Percentiles rank a stretch among this genome's conserved stretches.
Conservation (phyloP, 2,797 vertebrate genomes). For the Microctenopoma lineatum region DNA sequence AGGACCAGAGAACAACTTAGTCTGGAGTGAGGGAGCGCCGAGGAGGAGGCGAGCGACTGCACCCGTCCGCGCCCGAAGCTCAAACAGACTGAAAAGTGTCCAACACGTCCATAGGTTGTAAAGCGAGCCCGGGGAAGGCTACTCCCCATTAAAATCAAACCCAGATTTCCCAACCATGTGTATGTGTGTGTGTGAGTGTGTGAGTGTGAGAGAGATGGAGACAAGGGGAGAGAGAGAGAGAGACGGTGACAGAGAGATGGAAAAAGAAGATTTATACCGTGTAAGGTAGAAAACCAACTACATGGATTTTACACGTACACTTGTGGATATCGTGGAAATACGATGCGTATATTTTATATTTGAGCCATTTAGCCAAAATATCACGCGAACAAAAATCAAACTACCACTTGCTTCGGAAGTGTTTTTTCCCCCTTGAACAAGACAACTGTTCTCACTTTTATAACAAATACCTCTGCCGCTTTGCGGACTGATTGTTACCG, state of each 20-base stretch:
- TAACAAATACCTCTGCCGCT: slow-evolving; percentile 62
- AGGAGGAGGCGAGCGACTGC: slow-evolving; percentile 51
- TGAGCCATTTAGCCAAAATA: slow-evolving; percentile 25
- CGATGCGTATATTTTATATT: slow-evolving; percentile 43
- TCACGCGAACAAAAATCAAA: slow-evolving; percentile 27
- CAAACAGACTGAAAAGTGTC: slow-evolving; percentile 71
- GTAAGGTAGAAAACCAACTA: no score
- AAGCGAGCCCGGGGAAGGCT: slow-evolving; percentile 70
- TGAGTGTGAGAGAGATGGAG: neutral
- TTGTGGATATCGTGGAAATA: no score
- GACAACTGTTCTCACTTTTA: slow-evolving; percentile 60
- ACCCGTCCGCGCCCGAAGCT: slow-evolving; percentile 58
- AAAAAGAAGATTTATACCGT: neutral
- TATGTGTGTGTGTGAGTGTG: neutral
- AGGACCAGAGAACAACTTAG: slow-evolving; percentile 16
- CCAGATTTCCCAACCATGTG: slow-evolving; percentile 74
- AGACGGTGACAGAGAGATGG: neutral
- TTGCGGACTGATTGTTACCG: slow-evolving; percentile 50
- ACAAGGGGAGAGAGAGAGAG: neutral
- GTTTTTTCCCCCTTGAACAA: slow-evolving; percentile 15
- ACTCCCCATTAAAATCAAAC: slow-evolving; percentile 83
- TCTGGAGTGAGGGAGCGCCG: slow-evolving; percentile 29
- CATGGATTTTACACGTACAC: no score
- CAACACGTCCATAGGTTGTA: slow-evolving; percentile 79
- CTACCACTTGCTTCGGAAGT: slow-evolving; percentile 11